phyloP scores from a whole-genome alignment of 2,888 invertebrate species.

The Aleiodes leptofemur region DNA sequence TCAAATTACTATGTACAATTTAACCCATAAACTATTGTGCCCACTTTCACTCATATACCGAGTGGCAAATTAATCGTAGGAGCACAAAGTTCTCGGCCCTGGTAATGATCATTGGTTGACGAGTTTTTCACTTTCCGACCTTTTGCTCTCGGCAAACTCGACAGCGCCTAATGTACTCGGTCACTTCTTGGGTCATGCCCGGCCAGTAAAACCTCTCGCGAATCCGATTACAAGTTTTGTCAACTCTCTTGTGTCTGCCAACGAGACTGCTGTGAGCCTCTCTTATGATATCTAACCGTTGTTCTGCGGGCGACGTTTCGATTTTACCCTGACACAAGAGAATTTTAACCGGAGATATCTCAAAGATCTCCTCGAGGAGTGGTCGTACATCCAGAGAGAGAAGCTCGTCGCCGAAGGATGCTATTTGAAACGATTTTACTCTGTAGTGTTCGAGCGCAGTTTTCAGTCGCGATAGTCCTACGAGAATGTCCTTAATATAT shows the following conservation, averaged over 20 bases:
- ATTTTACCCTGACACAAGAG: slow-evolving; percentile 35
- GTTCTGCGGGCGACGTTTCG: not conserved
- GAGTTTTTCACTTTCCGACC: slow-evolving; percentile 19
- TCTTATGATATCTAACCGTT: slow-evolving; percentile 32
- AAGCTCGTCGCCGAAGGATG: not conserved
- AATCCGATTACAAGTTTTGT: slow-evolving; percentile 50
- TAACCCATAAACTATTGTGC: too few species aligned
- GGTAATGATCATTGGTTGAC: slow-evolving; percentile 53
- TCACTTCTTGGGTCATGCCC: slow-evolving; percentile 45
- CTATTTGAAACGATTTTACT: not conserved
- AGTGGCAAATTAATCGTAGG: too few species aligned
- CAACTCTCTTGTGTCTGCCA: slow-evolving; percentile 55
- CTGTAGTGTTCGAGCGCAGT: not conserved
- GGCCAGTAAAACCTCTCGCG: slow-evolving; percentile 51
- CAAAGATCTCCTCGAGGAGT: slow-evolving; percentile 5
- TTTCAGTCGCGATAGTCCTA: not conserved
- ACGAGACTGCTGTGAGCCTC: slow-evolving; percentile 47
- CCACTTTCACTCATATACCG: too few species aligned
- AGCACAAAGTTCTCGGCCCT: too few species aligned
- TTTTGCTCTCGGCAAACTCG: not conserved
- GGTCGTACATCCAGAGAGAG: not conserved
- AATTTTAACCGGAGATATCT: not conserved
- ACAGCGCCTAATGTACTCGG: slow-evolving; percentile 44
- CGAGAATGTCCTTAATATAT: not conserved
- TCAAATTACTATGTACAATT: too few species aligned